Percentiles rank a stretch among this genome's conserved stretches.
Conservation (phyloP, 2,888 invertebrate species). For the Dynastes tityus region DNA sequence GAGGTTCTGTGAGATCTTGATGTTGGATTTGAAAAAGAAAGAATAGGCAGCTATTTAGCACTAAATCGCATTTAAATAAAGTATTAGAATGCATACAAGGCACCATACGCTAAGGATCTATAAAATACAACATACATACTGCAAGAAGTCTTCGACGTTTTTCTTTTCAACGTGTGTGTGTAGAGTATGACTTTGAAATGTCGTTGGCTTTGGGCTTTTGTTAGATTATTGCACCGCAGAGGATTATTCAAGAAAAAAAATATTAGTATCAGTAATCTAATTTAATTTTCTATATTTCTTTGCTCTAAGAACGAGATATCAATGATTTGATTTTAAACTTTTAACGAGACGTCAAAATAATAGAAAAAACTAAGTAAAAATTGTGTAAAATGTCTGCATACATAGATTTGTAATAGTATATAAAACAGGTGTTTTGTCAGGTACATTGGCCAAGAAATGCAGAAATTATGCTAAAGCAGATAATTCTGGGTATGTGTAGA, state of each 20-base stretch:
- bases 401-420: conserved; percentile 17
- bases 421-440: conserved; percentile 48
- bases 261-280: background rate
- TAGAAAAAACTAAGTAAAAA: conserved; percentile 21
- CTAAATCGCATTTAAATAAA: conserved; percentile 36
- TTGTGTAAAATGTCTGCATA: conserved; percentile 21
- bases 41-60: conserved; percentile 20
- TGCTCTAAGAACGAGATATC: too few species aligned
- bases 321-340: too few species aligned
- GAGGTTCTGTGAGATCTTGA: background rate
- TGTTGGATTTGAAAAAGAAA: background rate
- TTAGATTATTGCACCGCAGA: background rate
- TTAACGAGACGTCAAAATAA: background rate
- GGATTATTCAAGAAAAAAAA: background rate
- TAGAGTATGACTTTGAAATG: background rate
- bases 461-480: conserved; percentile 50
- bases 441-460: conserved; percentile 48
- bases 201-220: background rate
- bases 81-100: conserved; percentile 29
- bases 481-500: conserved; percentile 55
- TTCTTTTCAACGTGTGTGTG: background rate
- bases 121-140: conserved; percentile 18
- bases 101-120: conserved; percentile 30
- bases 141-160: conserved; percentile 3
- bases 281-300: background rate